Evolutionary conservation across 2,797 vertebrate genomes (phyloP).

Genomic region (Platalea minor): DNA sequence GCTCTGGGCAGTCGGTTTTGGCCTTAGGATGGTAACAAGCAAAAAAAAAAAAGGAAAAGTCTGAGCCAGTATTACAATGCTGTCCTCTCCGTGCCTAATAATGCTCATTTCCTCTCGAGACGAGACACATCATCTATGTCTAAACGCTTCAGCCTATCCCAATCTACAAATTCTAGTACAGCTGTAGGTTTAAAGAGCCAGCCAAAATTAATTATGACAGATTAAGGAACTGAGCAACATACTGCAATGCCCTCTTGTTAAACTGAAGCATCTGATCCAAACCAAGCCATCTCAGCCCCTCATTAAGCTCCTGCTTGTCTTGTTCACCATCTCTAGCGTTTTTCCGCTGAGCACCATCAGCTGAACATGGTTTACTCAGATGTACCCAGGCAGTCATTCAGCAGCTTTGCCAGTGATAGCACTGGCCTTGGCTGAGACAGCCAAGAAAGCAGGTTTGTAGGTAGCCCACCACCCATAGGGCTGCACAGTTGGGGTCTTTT

Average conservation of each 20-base stretch:
- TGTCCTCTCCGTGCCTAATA: not conserved
- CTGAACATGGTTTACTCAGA: not conserved
- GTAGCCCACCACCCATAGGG: not conserved
- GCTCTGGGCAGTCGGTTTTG: not conserved
- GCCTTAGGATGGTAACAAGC: not conserved
- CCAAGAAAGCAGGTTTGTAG: not conserved
- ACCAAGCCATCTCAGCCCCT: not conserved
- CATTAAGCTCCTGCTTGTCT: not conserved
- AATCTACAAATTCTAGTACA: not conserved
- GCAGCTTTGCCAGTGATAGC: not conserved
- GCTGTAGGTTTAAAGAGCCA: conserved; percentile 21
- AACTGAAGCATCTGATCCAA: conserved; percentile 11
- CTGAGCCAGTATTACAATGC: not conserved
- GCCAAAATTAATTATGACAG: conserved; percentile 25
- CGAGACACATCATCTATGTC: not conserved
- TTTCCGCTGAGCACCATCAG: not conserved
- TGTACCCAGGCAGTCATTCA: not conserved
- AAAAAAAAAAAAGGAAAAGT: not conserved
- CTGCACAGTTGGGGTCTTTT: not conserved
- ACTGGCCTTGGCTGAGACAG: not conserved
- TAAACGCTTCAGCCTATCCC: not conserved
- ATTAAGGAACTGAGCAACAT: not conserved
- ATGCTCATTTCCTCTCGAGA: not conserved
- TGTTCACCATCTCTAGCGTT: not conserved
- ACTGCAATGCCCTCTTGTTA: not conserved